phyloP scores from a whole-genome alignment of 2,113 vertebrate species.

The Tachysurus fulvidraco region DNA sequence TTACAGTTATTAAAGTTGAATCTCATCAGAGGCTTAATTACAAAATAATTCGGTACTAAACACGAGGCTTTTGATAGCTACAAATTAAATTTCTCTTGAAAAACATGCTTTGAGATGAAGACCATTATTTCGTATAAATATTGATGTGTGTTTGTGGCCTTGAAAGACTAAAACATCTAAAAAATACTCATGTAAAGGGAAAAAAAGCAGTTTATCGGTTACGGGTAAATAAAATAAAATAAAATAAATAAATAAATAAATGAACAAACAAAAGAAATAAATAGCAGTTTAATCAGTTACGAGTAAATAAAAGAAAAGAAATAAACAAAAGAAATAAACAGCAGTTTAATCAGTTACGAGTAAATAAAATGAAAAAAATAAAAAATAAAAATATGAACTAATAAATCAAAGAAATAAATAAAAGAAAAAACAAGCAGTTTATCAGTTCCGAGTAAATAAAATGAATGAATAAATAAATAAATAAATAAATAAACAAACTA shows the following conservation, averaged over 20 bases:
- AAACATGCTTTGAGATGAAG: slow-evolving; percentile 71
- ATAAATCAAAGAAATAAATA: no score
- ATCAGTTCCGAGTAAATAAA: no score
- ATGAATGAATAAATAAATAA: no score
- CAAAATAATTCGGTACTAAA: slow-evolving; percentile 82
- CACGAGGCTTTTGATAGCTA: slow-evolving; percentile 76
- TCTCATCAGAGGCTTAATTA: slow-evolving; percentile 77
- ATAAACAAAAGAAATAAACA: no score
- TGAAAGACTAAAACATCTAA: slow-evolving; percentile 62
- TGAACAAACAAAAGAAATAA: no score
- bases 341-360: no score
- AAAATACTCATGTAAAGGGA: slow-evolving; percentile 45
- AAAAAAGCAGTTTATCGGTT: slow-evolving; percentile 51
- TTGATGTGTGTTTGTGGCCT: slow-evolving; percentile 68
- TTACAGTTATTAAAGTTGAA: slow-evolving; percentile 82
- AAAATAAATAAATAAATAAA: background rate
- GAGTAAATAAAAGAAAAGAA: no score
- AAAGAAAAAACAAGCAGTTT: no score
- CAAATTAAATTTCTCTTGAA: slow-evolving; percentile 71
- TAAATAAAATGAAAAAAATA: no score
- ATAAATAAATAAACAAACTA: no score
- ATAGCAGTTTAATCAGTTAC: no score
- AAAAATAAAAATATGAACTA: no score
- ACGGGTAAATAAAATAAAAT: slow-evolving; percentile 3
- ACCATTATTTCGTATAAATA: slow-evolving; percentile 74